These are phyloP conservation scores for Eriocheir sinensis DNA, from an alignment of 1,140 invertebrate genomes.

Conservation along the genomic window DNA sequence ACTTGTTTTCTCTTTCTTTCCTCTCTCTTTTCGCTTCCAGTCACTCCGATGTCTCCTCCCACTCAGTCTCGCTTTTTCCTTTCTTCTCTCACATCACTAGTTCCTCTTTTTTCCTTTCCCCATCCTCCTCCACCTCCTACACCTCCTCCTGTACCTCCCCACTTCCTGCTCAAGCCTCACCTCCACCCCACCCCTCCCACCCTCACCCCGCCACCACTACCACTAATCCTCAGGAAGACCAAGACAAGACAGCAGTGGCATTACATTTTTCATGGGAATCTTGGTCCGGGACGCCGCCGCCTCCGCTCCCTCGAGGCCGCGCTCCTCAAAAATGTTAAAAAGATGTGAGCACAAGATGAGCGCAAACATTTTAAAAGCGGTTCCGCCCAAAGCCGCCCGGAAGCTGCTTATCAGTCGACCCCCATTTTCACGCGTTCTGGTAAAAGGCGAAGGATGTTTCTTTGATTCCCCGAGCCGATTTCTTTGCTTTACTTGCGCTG, in stretches of 20 bases:
- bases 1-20: too few species aligned
- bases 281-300: neutral
- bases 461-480: neutral
- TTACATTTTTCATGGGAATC: conserved; percentile 72
- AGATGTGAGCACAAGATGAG: conserved; percentile 67
- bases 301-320: conserved; percentile 34
- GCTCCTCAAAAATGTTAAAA: conserved; percentile 67
- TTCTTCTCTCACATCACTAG: neutral
- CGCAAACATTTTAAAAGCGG: conserved; percentile 74
- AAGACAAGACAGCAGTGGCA: conserved; percentile 53
- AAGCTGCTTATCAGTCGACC: conserved; percentile 71
- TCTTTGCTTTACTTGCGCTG: too few species aligned
- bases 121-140: neutral
- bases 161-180: neutral
- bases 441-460: neutral
- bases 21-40: neutral
- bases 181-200: neutral
- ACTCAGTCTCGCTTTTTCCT: neutral
- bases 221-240: conserved; percentile 49
- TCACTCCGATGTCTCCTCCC: neutral
- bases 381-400: conserved; percentile 56
- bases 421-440: conserved; percentile 69
- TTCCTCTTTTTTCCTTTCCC: neutral
- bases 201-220: conserved; percentile 6
- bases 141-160: neutral